phyloP scores from a whole-genome alignment of 2,797 vertebrate genomes.

The Morus bassanus region DNA sequence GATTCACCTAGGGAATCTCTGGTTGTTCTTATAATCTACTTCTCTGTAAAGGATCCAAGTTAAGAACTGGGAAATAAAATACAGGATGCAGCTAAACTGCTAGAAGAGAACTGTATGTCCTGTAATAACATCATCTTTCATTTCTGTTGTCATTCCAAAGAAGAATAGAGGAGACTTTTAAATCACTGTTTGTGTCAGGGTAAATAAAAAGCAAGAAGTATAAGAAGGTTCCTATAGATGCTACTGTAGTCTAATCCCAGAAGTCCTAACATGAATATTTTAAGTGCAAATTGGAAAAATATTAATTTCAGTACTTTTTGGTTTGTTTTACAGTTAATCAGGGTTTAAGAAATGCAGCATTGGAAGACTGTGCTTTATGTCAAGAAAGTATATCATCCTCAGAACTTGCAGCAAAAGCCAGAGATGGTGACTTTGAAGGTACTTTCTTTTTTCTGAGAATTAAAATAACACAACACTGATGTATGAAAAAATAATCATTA shows the following conservation, averaged over 20 bases:
- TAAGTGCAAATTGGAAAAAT: not conserved
- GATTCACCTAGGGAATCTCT: not conserved
- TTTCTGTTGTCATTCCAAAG: not conserved
- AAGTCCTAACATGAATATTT: not conserved
- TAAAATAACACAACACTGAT: not conserved
- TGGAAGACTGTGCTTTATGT: constrained; percentile 95
- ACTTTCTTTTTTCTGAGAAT: constrained; percentile 6
- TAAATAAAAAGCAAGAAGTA: not conserved
- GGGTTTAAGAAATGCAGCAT: constrained; percentile 82
- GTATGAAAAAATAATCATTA: not conserved
- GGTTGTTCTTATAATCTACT: not conserved
- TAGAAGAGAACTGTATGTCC: not conserved
- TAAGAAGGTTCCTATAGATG: not conserved
- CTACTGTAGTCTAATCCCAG: not conserved
- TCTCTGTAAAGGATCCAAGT: not conserved
- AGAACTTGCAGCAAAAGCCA: constrained; percentile 90
- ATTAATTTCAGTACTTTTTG: not conserved
- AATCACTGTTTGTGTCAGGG: not conserved
- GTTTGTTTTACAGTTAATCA: constrained; percentile 76
- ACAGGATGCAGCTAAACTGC: not conserved
- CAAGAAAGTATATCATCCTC: constrained; percentile 93
- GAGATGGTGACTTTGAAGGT: constrained; percentile 95
- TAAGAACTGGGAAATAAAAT: not conserved
- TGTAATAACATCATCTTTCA: not conserved
- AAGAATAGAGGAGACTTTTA: not conserved